These are phyloP conservation scores for Sebastes itinus DNA, from an alignment of 2,797 vertebrate genomes.

Conservation along the genomic window DNA sequence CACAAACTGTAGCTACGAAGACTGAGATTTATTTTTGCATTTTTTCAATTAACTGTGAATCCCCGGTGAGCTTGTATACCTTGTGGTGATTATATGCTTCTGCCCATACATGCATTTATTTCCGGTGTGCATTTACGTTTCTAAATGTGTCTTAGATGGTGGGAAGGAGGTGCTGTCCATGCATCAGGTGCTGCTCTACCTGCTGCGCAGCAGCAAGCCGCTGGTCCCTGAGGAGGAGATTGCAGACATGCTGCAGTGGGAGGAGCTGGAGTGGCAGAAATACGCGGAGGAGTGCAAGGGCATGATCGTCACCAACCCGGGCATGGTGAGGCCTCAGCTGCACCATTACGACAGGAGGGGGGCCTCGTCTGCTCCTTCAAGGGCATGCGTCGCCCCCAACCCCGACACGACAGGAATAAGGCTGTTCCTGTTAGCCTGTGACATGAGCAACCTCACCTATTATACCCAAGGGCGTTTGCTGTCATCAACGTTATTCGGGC, in stretches of 20 bases:
- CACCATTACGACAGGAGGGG: constrained; percentile 12
- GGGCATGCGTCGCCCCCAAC: constrained; percentile 28
- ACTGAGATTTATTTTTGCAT: background rate
- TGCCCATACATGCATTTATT: background rate
- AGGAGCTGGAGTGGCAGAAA: constrained; percentile 98
- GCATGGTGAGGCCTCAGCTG: constrained; percentile 86
- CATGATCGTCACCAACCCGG: constrained; percentile 98
- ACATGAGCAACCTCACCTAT: constrained; percentile 59
- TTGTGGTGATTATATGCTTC: background rate
- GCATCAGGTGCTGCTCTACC: constrained; percentile 98
- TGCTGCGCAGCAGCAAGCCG: constrained; percentile 92
- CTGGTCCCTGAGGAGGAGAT: constrained; percentile 97
- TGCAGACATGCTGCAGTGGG: constrained; percentile 98
- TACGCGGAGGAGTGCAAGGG: constrained; percentile 99
- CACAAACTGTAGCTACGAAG: background rate
- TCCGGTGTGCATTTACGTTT: background rate
- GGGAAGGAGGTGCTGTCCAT: constrained; percentile 98
- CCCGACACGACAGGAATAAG: constrained; percentile 31
- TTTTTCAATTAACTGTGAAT: background rate
- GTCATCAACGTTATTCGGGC: constrained; percentile 22
- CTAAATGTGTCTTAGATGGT: constrained; percentile 81
- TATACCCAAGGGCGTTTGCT: constrained; percentile 62
- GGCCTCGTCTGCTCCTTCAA: constrained; percentile 49
- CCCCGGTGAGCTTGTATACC: background rate
- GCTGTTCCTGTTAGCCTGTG: constrained; percentile 44